phyloP scores from a whole-genome alignment of 2,113 vertebrate species.

The Limanda limanda region DNA sequence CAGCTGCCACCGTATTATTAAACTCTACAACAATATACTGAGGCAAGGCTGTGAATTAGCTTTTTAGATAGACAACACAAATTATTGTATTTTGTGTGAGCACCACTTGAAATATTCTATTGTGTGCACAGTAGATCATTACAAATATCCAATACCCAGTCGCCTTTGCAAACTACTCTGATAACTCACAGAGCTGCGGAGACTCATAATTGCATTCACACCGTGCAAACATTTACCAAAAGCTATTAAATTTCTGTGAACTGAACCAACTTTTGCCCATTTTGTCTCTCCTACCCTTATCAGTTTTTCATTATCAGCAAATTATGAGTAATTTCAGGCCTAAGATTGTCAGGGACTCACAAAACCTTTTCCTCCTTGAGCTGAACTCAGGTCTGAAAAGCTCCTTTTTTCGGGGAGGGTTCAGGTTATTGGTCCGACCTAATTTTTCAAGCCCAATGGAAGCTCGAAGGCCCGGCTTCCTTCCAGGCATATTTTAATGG shows the following conservation, averaged over 20 bases:
- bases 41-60: slow-evolving; percentile 29
- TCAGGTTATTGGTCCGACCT: slow-evolving; percentile 27
- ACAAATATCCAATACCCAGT: slow-evolving; percentile 57
- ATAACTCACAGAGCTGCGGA: slow-evolving; percentile 17
- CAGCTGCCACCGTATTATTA: slow-evolving; percentile 30
- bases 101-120: slow-evolving; percentile 44
- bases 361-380: slow-evolving; percentile 30
- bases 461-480: slow-evolving; percentile 40
- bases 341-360: neutral
- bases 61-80: slow-evolving; percentile 29
- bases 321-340: slow-evolving; percentile 45
- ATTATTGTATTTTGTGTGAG: slow-evolving; percentile 45
- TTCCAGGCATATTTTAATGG: slow-evolving; percentile 70
- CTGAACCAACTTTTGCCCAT: neutral
- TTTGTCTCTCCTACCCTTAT: neutral
- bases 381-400: slow-evolving; percentile 16
- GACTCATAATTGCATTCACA: slow-evolving; percentile 19
- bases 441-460: slow-evolving; percentile 49
- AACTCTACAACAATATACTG: slow-evolving; percentile 13
- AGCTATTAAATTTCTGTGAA: slow-evolving; percentile 30
- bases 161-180: slow-evolving; percentile 22
- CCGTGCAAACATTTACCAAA: slow-evolving; percentile 20
- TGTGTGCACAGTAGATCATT: slow-evolving; percentile 41
- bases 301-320: slow-evolving; percentile 46
- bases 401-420: slow-evolving; percentile 1